phyloP scores from a whole-genome alignment of 2,797 vertebrate species.

The Microcaecilia unicolor region DNA sequence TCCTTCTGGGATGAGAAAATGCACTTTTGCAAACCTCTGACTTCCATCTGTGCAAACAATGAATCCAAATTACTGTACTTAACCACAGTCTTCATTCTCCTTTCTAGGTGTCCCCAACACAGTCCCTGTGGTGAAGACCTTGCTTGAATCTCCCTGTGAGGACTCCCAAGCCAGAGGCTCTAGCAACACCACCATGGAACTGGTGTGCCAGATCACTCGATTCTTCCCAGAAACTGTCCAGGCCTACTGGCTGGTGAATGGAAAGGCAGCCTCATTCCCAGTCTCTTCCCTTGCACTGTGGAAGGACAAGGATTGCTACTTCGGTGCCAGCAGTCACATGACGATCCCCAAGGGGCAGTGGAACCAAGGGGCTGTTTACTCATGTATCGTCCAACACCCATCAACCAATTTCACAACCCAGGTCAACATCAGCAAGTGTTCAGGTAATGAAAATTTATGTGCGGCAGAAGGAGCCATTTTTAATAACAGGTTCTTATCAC shows the following conservation, averaged over 20 bases:
- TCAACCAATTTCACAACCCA: background rate
- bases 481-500: too few species aligned
- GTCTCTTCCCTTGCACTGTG: background rate
- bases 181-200: background rate
- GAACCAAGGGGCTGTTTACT: background rate
- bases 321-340: background rate
- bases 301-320: background rate
- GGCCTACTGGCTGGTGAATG: background rate
- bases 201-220: background rate
- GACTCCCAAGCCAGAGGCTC: too few species aligned
- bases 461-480: too few species aligned
- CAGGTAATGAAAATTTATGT: background rate
- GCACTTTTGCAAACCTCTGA: too few species aligned
- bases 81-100: too few species aligned
- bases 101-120: too few species aligned
- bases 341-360: background rate
- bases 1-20: too few species aligned
- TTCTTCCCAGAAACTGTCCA: background rate
- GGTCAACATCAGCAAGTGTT: background rate
- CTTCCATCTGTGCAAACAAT: too few species aligned
- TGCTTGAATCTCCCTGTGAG: too few species aligned
- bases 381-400: background rate
- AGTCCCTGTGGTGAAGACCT: too few species aligned
- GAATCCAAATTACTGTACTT: too few species aligned
- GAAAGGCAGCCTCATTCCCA: background rate